A percentile compares a stretch with the other conserved stretches of the same genome.
Conservation (phyloP, 1,140 invertebrate genomes). For the Muscidifurax raptorellus region DNA sequence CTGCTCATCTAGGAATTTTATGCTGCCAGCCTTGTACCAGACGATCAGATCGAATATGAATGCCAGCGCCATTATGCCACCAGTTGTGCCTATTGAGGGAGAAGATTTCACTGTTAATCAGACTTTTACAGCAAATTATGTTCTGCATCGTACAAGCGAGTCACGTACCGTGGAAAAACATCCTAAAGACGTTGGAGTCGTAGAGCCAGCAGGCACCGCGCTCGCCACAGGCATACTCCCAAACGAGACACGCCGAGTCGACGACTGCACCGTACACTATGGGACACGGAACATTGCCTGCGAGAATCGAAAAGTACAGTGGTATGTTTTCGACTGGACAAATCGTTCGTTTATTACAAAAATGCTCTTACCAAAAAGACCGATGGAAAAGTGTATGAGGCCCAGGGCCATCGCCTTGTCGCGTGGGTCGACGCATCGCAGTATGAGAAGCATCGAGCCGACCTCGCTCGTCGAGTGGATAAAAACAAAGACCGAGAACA, state of each 20-base stretch:
- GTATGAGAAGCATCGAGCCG: constrained; percentile 91
- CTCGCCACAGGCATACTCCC: constrained; percentile 88
- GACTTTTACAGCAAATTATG: background rate
- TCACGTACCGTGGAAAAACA: constrained; percentile 88
- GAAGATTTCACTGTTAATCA: background rate
- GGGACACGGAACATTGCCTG: constrained; percentile 92
- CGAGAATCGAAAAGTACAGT: constrained; percentile 50
- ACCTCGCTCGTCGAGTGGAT: constrained; percentile 95
- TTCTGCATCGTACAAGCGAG: background rate
- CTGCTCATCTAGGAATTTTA: constrained; percentile 81
- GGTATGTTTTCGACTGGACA: no score
- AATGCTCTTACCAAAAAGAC: constrained; percentile 84
- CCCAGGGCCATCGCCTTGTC: constrained; percentile 96
- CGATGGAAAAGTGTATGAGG: constrained; percentile 94
- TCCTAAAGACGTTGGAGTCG: constrained; percentile 87
- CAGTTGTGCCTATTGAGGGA: constrained; percentile 82
- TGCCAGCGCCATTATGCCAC: constrained; percentile 86
- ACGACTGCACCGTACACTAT: constrained; percentile 94
- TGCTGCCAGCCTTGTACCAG: constrained; percentile 88
- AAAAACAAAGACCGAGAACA: constrained; percentile 92
- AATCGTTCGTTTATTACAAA: background rate
- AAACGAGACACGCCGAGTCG: constrained; percentile 92
- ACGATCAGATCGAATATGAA: constrained; percentile 89
- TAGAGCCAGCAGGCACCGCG: constrained; percentile 87
- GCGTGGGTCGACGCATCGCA: constrained; percentile 92